Conservation (phyloP, 1,140 invertebrate species). For the Hypothenemus hampei region DNA sequence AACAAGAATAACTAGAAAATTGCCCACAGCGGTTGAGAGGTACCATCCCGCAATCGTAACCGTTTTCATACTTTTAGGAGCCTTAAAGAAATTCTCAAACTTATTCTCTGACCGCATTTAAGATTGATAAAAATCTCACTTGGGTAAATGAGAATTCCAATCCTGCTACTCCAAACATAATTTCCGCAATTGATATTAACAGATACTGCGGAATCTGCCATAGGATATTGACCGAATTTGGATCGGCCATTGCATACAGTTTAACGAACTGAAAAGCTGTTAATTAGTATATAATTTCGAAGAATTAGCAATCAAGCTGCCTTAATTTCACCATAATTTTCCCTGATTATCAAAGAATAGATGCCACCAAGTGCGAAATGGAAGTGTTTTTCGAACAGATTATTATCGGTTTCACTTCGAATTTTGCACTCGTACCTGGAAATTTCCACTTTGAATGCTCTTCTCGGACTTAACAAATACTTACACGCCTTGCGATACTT, state of each 20-base stretch:
- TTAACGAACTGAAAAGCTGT: slow-evolving; percentile 36
- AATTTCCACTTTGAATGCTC: no score
- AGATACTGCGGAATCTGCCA: slow-evolving; percentile 86
- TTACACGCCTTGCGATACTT: slow-evolving; percentile 41
- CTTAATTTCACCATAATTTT: slow-evolving; percentile 34
- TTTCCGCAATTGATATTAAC: slow-evolving; percentile 69
- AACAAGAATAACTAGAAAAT: slow-evolving; percentile 74
- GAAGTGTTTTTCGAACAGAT: slow-evolving; percentile 28
- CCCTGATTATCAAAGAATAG: slow-evolving; percentile 39
- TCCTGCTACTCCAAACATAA: slow-evolving; percentile 71
- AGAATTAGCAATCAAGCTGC: slow-evolving; percentile 4
- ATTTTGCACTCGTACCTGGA: slow-evolving; percentile 38
- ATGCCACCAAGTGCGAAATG: slow-evolving; percentile 40
- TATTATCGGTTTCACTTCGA: slow-evolving; percentile 22
- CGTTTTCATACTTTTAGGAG: slow-evolving; percentile 63
- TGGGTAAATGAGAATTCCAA: slow-evolving; percentile 66
- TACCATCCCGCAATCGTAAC: slow-evolving; percentile 75
- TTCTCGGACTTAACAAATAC: no score
- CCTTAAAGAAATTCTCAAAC: slow-evolving; percentile 23
- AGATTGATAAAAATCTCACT: no score
- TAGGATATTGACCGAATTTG: slow-evolving; percentile 73
- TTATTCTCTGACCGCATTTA: no score
- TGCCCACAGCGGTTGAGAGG: slow-evolving; percentile 73
- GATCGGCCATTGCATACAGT: slow-evolving; percentile 51
- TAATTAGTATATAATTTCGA: not conserved